Percentiles rank a stretch among this genome's conserved stretches.
phyloP scores from a whole-genome alignment of 2,797 vertebrate genomes.

The Smutsia temminckii region DNA sequence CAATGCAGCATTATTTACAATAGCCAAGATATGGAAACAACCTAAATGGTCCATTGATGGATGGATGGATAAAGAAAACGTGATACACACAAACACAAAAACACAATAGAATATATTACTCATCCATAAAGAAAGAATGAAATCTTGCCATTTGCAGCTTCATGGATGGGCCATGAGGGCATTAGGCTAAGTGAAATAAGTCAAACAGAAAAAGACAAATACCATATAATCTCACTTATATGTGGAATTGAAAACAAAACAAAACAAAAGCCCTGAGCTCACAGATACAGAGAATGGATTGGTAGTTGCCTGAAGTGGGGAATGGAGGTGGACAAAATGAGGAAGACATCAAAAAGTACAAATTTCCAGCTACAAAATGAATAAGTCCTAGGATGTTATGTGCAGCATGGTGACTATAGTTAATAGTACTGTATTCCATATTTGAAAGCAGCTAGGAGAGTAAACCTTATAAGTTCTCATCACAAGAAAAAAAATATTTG shows the following conservation, averaged over 20 bases:
- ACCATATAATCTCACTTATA: not conserved
- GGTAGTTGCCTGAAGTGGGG: not conserved
- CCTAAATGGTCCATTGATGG: not conserved
- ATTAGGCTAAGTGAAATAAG: not conserved
- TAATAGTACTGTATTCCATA: not conserved
- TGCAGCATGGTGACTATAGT: not conserved
- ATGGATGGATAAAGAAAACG: not conserved
- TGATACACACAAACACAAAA: not conserved
- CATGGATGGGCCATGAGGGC: not conserved
- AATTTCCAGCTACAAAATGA: not conserved
- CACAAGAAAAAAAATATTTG: not conserved
- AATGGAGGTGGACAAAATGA: not conserved
- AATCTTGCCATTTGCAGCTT: not conserved
- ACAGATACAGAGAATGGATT: not conserved
- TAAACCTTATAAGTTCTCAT: not conserved
- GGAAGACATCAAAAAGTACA: not conserved
- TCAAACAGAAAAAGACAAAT: not conserved
- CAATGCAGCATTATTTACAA: slow-evolving; percentile 4
- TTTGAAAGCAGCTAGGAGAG: not conserved
- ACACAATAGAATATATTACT: not conserved
- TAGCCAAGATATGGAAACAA: not conserved
- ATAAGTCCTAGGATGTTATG: not conserved
- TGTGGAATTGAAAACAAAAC: not conserved
- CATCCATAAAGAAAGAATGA: not conserved
- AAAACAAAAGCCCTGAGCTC: not conserved